Base-by-base conservation (phyloP, 2,888 invertebrate species). In the Cosmorhoe ocellata region DNA sequence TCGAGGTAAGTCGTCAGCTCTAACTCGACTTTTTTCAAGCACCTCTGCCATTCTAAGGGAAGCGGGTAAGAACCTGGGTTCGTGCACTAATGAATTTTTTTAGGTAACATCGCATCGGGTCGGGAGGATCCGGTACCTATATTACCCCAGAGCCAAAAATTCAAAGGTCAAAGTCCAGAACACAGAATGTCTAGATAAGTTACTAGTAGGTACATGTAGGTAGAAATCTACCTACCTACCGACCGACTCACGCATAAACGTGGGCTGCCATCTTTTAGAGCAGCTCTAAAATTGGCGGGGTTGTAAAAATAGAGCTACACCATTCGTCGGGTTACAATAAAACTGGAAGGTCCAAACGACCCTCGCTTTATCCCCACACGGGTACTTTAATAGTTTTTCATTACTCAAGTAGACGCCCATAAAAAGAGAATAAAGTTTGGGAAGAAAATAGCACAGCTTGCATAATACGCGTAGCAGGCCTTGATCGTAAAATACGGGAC, bases 321-420 rank as follows among this genome's bases (percentile, higher is more conserved):
- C 67, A 88, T 88, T 88, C 81, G 88, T 69, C 72, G 71, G 64
- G 70, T 59, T 51, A 67, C 69, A 77, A 83, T 88, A 86, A 88
- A 87, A 78, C 63, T 74, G 76, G 72, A 83, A 83, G 84, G 84
- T 80, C 77, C 80, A 79, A 73, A 79, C 84, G 77, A 81, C 85
- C 84, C 84, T 76, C 77, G 76, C 64, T 77, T 78, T 76, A 83
- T 83, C 79, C 83, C 84, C 86, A 77, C 79, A 72, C 84, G 76
- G 77, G 59, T 74, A 79, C 70, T 86, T 88, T 88, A 82, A 88
- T 88, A 84, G 87, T 86, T 86, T 87, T 88, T 88, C 88, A 88
- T 88, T 88, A 88, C 87, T 87, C 85, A 85, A 88, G 86, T 86
- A 87, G 87, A 87, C 75, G 79, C 66, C 71, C 66, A 77, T 84